Base-by-base conservation (phyloP, 2,888 invertebrate genomes). In the Sesia apiformis region DNA sequence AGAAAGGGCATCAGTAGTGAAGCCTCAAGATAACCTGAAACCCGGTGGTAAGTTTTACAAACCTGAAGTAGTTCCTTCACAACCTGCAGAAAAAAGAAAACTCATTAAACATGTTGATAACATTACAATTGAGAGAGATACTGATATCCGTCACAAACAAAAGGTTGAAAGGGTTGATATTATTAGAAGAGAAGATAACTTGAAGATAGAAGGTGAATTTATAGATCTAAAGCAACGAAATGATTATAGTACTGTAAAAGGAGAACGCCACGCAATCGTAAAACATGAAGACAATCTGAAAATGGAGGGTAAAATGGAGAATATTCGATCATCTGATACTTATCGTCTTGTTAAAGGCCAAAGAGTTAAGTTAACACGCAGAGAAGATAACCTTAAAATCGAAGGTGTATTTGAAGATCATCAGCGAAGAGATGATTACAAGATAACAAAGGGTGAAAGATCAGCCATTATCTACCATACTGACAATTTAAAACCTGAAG, bases 11-110 rank as follows among this genome's bases (percentile, higher is more conserved):
- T 78, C 91, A 51, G 85, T 93, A 6, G 86, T 92, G 4, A 90
- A 82, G 63, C 92, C 91, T 52, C 91, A 93, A 67, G 94, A 94
- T 70, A 93, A 94, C 76, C 78, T 93, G 39, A 91, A 90, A 69
- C 81, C 91, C 4, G 93, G 93, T 72, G 87, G 89, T 58, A 78
- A 84, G 69, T 89, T 91, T 74, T 86, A 91, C 65, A 81, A 85
- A 66, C 90, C 91, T 38, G 90, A 90, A 64, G 74, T 84, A 42
- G 73, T 86, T 49, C 78, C 90, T 49, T 84, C 90, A 41, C 84
- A 88, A 56, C 88, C 91, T 50, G 91, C 89, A 50, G 92, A 92
- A 63, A 87, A 91, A 74, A 90, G 91, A 3, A 87, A 85, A 57
- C 90, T 90, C 50, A 89, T 90, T 52, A 90, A 84, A 69, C 91